Percentiles rank a stretch among this genome's conserved stretches.
These are phyloP conservation scores for Drosophila bipectinata DNA, from an alignment of 1,140 invertebrate genomes.

Conservation along the genomic window DNA sequence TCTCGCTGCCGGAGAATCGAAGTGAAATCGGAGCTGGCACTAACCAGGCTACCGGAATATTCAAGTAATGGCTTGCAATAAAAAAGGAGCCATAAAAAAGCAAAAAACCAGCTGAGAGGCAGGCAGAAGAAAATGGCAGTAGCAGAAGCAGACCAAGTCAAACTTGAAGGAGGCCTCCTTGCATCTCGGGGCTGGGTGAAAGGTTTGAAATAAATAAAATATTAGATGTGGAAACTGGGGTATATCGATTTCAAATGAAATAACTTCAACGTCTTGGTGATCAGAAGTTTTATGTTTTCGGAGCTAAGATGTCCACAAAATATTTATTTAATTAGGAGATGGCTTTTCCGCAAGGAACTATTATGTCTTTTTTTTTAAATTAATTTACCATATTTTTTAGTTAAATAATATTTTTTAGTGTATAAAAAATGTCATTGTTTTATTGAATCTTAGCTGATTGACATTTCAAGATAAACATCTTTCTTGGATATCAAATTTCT, in stretches of 20 bases:
- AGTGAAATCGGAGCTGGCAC: constrained; percentile 42
- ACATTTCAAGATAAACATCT: neutral
- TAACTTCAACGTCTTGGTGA: neutral
- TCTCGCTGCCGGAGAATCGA: constrained; percentile 6
- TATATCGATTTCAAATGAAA: constrained; percentile 39
- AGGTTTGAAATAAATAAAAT: constrained; percentile 63
- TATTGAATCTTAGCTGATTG: neutral
- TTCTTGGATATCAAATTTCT: neutral
- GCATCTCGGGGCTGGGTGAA: constrained; percentile 39
- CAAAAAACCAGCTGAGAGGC: constrained; percentile 25
- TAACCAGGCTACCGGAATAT: constrained; percentile 45
- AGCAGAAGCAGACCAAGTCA: constrained; percentile 39
- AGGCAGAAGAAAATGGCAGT: neutral
- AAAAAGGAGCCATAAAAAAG: constrained; percentile 56
- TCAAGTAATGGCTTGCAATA: constrained; percentile 58
- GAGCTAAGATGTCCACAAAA: neutral
- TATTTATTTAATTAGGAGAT: neutral
- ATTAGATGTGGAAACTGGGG: constrained; percentile 40
- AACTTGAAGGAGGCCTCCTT: constrained; percentile 42
- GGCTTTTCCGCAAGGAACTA: neutral
- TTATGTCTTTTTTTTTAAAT: no score
- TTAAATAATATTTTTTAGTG: no score
- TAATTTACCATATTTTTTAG: no score
- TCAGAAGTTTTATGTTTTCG: neutral
- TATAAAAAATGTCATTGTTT: neutral